These are phyloP conservation scores for Varanus salvator DNA, from an alignment of 2,113 vertebrate species.

Conservation along the genomic window DNA sequence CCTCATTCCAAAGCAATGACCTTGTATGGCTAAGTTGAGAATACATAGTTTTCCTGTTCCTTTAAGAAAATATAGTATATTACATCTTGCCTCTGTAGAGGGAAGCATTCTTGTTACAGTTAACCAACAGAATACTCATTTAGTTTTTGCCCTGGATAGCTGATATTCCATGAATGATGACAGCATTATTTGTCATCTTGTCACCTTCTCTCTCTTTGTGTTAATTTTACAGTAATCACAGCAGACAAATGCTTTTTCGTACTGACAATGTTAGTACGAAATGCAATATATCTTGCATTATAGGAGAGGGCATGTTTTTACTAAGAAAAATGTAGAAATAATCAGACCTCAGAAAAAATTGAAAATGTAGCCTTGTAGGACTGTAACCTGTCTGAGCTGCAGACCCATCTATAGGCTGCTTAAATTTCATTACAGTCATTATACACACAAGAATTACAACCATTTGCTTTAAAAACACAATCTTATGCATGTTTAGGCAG, in stretches of 20 bases:
- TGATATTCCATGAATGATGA: neutral
- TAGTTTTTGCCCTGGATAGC: neutral
- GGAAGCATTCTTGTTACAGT: neutral
- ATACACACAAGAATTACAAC: neutral
- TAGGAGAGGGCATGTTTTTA: neutral
- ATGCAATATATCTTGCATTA: neutral
- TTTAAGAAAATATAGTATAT: neutral
- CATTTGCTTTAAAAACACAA: neutral
- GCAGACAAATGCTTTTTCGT: neutral
- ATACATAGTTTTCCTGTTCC: neutral
- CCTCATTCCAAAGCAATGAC: conserved; percentile 10
- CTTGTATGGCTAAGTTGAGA: neutral
- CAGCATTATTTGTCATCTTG: conserved; percentile 1
- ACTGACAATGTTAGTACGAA: neutral
- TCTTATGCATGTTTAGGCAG: neutral
- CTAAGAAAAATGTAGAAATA: neutral
- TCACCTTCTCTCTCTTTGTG: neutral
- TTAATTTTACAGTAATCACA: neutral
- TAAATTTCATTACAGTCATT: neutral
- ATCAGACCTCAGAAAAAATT: neutral
- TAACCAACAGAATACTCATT: neutral
- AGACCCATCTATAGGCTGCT: neutral
- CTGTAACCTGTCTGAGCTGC: neutral
- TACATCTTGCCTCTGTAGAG: neutral
- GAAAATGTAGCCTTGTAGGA: neutral